Conservation (phyloP, 1,140 invertebrate species). For the Neelides sp. region DNA sequence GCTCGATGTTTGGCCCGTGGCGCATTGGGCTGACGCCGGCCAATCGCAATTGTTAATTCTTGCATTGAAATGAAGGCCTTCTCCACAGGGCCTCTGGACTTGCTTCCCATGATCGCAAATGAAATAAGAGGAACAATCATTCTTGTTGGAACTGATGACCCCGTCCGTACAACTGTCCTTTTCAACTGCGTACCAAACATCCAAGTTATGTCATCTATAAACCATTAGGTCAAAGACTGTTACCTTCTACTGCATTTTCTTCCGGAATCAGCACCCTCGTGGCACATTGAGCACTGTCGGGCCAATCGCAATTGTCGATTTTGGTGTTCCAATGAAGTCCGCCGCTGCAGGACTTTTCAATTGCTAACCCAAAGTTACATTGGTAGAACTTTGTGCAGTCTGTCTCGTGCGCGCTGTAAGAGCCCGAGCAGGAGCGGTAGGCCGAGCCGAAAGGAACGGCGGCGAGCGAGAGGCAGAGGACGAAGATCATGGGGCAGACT, state of each 20-base stretch:
- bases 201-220: not conserved
- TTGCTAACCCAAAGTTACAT: slow-evolving; percentile 4
- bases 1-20: no score
- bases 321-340: slow-evolving; percentile 10
- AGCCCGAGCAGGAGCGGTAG: not conserved
- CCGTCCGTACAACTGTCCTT: slow-evolving; percentile 2
- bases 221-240: not conserved
- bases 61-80: no score
- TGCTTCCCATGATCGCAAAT: no score
- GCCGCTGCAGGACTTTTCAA: slow-evolving; percentile 2
- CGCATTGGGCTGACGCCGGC: no score
- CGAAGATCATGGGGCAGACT: no score
- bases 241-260: not conserved
- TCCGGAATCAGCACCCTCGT: no score
- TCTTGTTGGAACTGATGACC: not conserved
- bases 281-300: no score
- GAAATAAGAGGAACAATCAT: not conserved
- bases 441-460: no score
- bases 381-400: slow-evolving; percentile 15
- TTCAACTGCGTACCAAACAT: slow-evolving; percentile 3
- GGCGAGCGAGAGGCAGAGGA: no score
- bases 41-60: no score
- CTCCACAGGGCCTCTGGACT: no score
- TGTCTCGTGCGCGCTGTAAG: not conserved
- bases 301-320: slow-evolving; percentile 6